Percentiles rank a stretch among this genome's conserved stretches.
Conservation (phyloP, 2,113 vertebrate species). For the Crotalus horridus region DNA sequence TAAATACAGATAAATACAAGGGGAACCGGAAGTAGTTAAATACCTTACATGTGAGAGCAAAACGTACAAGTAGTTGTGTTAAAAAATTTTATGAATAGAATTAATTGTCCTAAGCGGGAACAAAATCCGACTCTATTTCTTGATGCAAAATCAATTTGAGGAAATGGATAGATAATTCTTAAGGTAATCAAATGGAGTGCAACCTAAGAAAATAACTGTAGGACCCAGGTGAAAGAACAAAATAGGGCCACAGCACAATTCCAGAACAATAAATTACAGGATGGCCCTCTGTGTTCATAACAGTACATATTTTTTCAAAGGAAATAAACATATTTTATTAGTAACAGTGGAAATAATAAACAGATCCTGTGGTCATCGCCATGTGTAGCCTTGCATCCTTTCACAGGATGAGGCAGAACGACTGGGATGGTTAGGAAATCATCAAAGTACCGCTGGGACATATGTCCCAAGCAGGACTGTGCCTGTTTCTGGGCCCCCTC, state of each 20-base stretch:
- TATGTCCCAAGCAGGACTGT: background rate
- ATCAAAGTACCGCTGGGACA: background rate
- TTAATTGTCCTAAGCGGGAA: conserved; percentile 17
- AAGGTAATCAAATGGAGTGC: conserved; percentile 24
- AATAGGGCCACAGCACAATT: background rate
- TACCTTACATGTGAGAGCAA: background rate
- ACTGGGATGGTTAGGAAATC: background rate
- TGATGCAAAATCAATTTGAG: conserved; percentile 33
- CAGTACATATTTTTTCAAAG: background rate
- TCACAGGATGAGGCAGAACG: background rate
- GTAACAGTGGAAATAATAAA: conserved; percentile 19
- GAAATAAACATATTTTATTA: background rate
- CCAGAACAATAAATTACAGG: conserved; percentile 4
- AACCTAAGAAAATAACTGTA: background rate
- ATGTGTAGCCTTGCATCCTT: background rate
- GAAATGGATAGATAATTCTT: background rate
- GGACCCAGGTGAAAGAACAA: background rate
- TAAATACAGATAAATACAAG: background rate
- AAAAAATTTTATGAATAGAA: background rate
- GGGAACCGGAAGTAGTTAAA: background rate
- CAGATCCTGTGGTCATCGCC: background rate
- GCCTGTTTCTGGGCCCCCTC: background rate
- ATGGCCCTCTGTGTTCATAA: background rate
- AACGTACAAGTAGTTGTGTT: background rate
- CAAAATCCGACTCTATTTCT: background rate